Conservation (phyloP, 92 coral and sea anemone species). For the Montipora capitata region DNA sequence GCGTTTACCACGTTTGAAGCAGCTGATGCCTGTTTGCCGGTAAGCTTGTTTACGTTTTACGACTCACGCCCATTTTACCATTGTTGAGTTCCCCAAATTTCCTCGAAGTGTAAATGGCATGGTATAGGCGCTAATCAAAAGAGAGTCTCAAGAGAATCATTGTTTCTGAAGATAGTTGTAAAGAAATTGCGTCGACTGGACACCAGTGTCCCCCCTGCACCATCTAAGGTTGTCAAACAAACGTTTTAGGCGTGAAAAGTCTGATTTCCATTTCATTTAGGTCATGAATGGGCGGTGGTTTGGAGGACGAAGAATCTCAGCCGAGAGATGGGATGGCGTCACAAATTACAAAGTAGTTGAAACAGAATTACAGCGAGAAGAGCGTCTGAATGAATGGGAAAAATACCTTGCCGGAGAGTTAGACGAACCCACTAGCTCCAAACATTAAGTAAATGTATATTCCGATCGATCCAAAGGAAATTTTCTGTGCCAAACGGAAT, state of each 20-base stretch:
- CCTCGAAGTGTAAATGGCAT: too few relatives aligned
- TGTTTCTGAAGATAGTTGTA: too few relatives aligned
- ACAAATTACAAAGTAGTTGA: slow-evolving; percentile 91
- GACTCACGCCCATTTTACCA: too few relatives aligned
- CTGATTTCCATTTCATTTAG: slow-evolving; percentile 43
- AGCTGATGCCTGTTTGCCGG: slow-evolving; percentile 88
- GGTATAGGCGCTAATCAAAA: too few relatives aligned
- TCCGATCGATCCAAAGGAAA: too few relatives aligned
- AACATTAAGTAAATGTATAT: too few relatives aligned
- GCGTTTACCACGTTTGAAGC: slow-evolving; percentile 91
- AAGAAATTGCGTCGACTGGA: background rate
- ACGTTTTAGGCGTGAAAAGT: background rate
- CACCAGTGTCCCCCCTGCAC: too few relatives aligned
- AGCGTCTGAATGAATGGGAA: slow-evolving; percentile 93
- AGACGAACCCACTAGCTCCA: slow-evolving; percentile 23
- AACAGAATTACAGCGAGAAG: slow-evolving; percentile 86
- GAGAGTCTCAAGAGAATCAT: too few relatives aligned
- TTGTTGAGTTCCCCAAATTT: too few relatives aligned
- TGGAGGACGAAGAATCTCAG: slow-evolving; percentile 88
- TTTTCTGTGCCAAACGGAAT: too few relatives aligned
- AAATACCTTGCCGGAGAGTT: slow-evolving; percentile 80
- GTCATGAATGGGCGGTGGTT: slow-evolving; percentile 99
- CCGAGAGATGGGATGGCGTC: slow-evolving; percentile 96
- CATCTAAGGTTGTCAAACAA: too few relatives aligned
- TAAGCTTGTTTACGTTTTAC: slow-evolving; percentile 34